A percentile compares a stretch with the other conserved stretches of the same genome.
These are phyloP conservation scores for Rhagologus leucostigma DNA, from an alignment of 2,113 vertebrate species.

Conservation along the genomic window DNA sequence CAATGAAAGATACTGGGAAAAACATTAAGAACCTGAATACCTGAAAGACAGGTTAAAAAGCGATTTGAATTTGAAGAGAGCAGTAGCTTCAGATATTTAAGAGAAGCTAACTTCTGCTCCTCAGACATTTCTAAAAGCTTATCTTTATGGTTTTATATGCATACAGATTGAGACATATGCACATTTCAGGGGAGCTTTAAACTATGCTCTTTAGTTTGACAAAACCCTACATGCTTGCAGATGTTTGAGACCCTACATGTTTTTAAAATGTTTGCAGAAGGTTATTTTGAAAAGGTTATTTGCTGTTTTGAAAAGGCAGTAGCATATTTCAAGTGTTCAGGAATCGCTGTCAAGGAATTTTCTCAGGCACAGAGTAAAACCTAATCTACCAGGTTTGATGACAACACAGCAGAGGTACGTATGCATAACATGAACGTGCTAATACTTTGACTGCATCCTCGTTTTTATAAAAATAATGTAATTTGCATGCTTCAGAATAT, in stretches of 20 bases:
- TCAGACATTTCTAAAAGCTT: not conserved
- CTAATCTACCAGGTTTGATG: not conserved
- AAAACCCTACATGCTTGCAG: not conserved
- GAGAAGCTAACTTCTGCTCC: not conserved
- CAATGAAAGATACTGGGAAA: not conserved
- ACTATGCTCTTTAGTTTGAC: not conserved
- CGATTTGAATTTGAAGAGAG: not conserved
- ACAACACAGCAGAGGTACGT: not conserved
- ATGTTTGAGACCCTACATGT: not conserved
- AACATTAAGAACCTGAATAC: not conserved
- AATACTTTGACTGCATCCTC: not conserved
- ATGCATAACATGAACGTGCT: not conserved
- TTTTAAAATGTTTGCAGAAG: not conserved
- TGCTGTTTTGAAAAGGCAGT: not conserved
- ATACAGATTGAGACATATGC: not conserved
- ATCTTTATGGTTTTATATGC: not conserved
- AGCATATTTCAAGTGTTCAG: not conserved
- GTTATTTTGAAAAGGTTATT: not conserved
- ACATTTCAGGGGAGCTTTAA: not conserved
- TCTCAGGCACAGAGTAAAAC: not conserved
- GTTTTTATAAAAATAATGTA: not conserved
- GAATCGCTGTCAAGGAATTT: not conserved
- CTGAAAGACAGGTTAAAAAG: not conserved
- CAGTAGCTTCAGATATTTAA: not conserved
- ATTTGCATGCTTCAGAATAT: not conserved